phyloP scores from a whole-genome alignment of 2,797 vertebrate species.

The Sebastolobus alascanus region DNA sequence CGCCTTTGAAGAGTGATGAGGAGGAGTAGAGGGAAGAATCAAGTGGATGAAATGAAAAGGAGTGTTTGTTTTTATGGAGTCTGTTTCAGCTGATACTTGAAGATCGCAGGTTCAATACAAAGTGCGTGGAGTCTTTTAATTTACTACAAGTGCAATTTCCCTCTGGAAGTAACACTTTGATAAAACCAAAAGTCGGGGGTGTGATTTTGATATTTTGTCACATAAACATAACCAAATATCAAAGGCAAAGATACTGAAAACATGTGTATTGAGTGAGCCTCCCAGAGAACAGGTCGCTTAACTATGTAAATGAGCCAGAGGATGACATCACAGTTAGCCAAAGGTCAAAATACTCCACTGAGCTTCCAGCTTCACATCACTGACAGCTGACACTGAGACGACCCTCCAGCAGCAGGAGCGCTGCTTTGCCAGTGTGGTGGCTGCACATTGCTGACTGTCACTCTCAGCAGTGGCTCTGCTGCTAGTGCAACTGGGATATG shows the following conservation, averaged over 20 bases:
- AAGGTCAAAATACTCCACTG: constrained; percentile 74
- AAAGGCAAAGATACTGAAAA: constrained; percentile 28
- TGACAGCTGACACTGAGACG: constrained; percentile 70
- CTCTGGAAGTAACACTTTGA: constrained; percentile 46
- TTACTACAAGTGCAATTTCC: constrained; percentile 56
- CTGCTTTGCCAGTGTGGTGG: constrained; percentile 49
- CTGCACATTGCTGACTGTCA: constrained; percentile 35
- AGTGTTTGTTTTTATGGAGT: constrained; percentile 73
- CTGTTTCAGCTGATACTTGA: constrained; percentile 68
- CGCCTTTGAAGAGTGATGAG: constrained; percentile 74
- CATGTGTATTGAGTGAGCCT: constrained; percentile 15
- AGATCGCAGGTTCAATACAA: constrained; percentile 55
- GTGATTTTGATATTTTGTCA: constrained; percentile 33
- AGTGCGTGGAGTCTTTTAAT: constrained; percentile 50
- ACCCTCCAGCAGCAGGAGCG: constrained; percentile 55
- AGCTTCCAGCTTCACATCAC: constrained; percentile 57
- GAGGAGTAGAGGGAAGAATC: constrained; percentile 70
- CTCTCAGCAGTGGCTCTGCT: constrained; percentile 10
- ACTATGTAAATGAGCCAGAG: constrained; percentile 56
- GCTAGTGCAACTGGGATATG: constrained; percentile 13
- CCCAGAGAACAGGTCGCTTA: constrained; percentile 45
- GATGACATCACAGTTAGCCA: constrained; percentile 66
- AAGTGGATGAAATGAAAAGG: constrained; percentile 72
- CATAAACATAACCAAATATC: constrained; percentile 23
- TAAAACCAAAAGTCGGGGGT: constrained; percentile 40